Percentiles rank a stretch among this genome's conserved stretches.
Evolutionary conservation across 2,888 invertebrate genomes (phyloP).

Genomic region (Andrena bucephala): DNA sequence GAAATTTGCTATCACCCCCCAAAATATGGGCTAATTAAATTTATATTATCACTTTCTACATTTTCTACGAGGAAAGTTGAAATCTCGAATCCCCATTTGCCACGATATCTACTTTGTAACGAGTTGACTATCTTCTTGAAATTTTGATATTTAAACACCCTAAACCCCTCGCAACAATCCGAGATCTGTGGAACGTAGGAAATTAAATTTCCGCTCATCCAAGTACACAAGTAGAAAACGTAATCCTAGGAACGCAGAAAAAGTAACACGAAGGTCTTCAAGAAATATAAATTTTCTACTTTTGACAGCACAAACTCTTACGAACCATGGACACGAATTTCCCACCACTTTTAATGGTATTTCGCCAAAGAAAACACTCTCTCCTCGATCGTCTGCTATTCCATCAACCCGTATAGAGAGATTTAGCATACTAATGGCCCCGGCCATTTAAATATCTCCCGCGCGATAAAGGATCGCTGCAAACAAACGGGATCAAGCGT

Average conservation of each 20-base stretch:
- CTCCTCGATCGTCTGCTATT: not conserved
- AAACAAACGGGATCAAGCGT: conserved; percentile 20
- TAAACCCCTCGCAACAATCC: not conserved
- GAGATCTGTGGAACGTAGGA: too few relatives aligned
- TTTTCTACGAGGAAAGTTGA: too few relatives aligned
- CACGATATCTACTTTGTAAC: not conserved
- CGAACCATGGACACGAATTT: not conserved
- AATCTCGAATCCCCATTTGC: too few relatives aligned
- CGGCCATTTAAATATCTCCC: conserved; percentile 39
- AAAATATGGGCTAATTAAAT: too few relatives aligned
- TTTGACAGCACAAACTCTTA: not conserved
- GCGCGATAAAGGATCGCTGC: conserved; percentile 9
- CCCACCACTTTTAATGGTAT: not conserved
- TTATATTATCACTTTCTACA: too few relatives aligned
- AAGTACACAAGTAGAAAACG: too few relatives aligned
- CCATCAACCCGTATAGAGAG: not conserved
- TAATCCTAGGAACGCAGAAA: too few relatives aligned
- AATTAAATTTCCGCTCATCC: too few relatives aligned
- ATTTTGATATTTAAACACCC: not conserved
- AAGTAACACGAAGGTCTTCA: too few relatives aligned
- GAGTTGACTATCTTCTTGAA: not conserved
- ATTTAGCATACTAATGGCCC: conserved; percentile 31
- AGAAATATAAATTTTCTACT: not conserved
- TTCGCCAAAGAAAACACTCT: conserved; percentile 14
- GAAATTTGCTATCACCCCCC: too few relatives aligned